Conservation (phyloP, 2,797 vertebrate genomes). For the Hafferia zeledoni region DNA sequence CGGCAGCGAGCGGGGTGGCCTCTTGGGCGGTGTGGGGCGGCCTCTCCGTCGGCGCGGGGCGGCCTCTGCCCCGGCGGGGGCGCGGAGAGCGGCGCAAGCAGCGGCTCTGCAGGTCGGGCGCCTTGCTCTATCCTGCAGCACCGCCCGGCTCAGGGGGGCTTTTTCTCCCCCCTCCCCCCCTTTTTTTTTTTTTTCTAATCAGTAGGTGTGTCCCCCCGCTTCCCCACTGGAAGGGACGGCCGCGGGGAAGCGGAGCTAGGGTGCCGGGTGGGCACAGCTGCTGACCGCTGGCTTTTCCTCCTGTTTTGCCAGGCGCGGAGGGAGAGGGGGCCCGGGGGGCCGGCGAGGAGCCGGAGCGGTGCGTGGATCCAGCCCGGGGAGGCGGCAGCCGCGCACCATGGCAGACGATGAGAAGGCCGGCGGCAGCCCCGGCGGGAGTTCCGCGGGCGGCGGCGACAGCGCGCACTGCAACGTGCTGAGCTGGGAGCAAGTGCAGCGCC, state of each 20-base stretch:
- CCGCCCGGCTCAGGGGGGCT: neutral
- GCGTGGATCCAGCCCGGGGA: conserved; percentile 3
- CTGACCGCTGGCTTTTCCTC: neutral
- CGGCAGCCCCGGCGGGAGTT: conserved; percentile 40
- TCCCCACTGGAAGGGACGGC: neutral
- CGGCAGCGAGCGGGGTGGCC: neutral
- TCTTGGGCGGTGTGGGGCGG: neutral
- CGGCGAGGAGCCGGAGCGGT: conserved; percentile 3
- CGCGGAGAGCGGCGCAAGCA: neutral
- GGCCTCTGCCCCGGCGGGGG: conserved; percentile 5
- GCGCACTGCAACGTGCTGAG: conserved; percentile 89
- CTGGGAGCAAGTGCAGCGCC: conserved; percentile 98
- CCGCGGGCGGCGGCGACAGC: conserved; percentile 67
- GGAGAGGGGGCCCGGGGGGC: conserved; percentile 1
- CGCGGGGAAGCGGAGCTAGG: neutral
- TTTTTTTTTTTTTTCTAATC: neutral
- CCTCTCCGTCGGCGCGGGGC: neutral
- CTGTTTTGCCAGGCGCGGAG: conserved; percentile 36
- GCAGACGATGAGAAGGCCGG: conserved; percentile 84
- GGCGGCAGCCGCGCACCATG: conserved; percentile 78
- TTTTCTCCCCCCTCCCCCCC: neutral
- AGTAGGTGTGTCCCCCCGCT: neutral
- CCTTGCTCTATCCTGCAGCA: neutral
- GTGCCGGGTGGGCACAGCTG: neutral
- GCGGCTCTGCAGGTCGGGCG: neutral